Evolutionary conservation across 2,797 vertebrate genomes (phyloP).

Genomic region (Lithobates sylvaticus): DNA sequence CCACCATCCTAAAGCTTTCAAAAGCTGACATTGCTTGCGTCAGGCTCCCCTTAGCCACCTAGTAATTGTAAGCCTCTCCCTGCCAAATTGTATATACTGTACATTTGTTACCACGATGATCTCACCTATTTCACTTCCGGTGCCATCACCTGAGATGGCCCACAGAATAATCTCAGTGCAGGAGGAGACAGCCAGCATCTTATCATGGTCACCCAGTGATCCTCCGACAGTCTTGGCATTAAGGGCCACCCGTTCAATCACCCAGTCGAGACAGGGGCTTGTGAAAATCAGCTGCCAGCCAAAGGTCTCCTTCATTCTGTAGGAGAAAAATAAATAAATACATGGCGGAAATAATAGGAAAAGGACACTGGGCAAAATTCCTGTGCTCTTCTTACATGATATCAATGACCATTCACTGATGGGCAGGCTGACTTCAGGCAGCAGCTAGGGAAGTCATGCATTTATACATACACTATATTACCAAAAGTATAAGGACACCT

Average conservation of each 20-base stretch:
- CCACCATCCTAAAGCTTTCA: background rate
- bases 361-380: background rate
- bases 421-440: background rate
- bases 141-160: conserved; percentile 85
- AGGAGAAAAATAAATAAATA: background rate
- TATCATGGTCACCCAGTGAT: conserved; percentile 88
- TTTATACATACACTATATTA: too few species aligned
- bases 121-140: conserved; percentile 89
- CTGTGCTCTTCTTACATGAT: too few species aligned
- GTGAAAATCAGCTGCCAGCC: conserved; percentile 94
- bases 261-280: conserved; percentile 89
- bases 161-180: conserved; percentile 89
- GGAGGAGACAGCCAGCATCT: conserved; percentile 90
- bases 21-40: background rate
- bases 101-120: background rate
- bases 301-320: conserved; percentile 88
- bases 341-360: too few species aligned
- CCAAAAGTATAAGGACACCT: too few species aligned
- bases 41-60: background rate
- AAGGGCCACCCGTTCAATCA: conserved; percentile 88
- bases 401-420: background rate
- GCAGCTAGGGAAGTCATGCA: background rate
- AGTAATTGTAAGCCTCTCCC: too few species aligned
- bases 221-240: conserved; percentile 89
- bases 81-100: background rate